Evolutionary conservation across 2,888 invertebrate species (phyloP).

Genomic region (Ormyrus labotus): DNA sequence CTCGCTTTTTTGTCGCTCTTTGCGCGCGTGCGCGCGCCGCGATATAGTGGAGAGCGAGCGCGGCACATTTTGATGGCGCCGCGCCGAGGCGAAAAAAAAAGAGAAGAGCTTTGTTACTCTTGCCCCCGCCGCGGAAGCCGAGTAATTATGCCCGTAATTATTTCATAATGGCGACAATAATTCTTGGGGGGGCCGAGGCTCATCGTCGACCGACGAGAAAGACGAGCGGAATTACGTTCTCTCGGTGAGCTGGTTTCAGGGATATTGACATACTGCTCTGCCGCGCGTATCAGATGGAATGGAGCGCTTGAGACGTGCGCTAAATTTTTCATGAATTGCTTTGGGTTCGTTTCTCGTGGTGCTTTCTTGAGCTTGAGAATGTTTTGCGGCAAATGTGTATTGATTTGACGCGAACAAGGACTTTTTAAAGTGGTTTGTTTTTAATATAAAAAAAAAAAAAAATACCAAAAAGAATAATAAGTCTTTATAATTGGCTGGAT

Average conservation of each 20-base stretch:
- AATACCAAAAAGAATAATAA: too few species aligned
- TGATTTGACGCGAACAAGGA: too few species aligned
- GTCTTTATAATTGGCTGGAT: too few species aligned
- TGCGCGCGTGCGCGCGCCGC: too few species aligned
- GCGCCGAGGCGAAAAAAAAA: neutral
- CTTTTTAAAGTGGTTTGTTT: too few species aligned
- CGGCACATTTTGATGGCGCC: conserved; percentile 28
- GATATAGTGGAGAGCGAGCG: neutral
- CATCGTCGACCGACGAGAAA: neutral
- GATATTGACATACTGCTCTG: too few species aligned
- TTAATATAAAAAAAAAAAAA: too few species aligned
- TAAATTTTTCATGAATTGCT: too few species aligned
- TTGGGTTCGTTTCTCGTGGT: too few species aligned
- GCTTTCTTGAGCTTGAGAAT: too few species aligned
- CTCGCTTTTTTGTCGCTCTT: neutral
- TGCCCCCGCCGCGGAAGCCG: conserved; percentile 47
- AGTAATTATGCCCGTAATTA: conserved; percentile 51
- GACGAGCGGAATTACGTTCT: neutral
- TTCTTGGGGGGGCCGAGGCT: conserved; percentile 4
- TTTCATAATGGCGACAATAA: conserved; percentile 46
- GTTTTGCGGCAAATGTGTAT: too few species aligned
- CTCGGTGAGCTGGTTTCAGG: neutral
- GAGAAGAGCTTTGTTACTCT: conserved; percentile 32
- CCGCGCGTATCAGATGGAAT: neutral
- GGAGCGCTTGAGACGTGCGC: too few species aligned